Percentiles rank a stretch among this genome's conserved stretches.
phyloP scores from a whole-genome alignment of 2,797 vertebrate genomes.

The Lithobates pipiens region DNA sequence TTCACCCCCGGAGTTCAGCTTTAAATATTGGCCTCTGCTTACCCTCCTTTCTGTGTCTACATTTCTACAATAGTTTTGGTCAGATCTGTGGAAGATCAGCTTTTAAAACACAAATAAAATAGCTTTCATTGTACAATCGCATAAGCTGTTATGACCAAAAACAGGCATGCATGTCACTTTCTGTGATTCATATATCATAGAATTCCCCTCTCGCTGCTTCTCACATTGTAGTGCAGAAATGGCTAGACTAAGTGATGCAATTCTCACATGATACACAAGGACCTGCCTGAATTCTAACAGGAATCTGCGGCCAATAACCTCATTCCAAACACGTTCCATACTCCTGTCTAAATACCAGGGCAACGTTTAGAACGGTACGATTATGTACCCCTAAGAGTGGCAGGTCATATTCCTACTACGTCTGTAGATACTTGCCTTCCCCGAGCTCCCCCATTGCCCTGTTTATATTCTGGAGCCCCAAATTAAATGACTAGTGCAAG shows the following conservation, averaged over 20 bases:
- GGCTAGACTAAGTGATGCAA: not conserved
- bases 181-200: not conserved
- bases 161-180: slow-evolving; percentile 16
- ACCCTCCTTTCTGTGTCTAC: not conserved
- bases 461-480: too few species aligned
- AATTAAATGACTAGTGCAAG: too few species aligned
- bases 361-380: too few species aligned
- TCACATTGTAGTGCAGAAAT: not conserved
- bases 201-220: not conserved
- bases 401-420: too few species aligned
- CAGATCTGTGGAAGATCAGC: not conserved
- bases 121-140: not conserved
- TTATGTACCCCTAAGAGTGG: too few species aligned
- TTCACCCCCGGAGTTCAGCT: too few species aligned
- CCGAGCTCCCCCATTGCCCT: too few species aligned
- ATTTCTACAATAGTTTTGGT: slow-evolving; percentile 1
- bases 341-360: too few species aligned
- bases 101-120: not conserved
- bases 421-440: too few species aligned
- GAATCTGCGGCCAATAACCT: not conserved
- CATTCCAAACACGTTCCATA: too few species aligned
- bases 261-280: not conserved
- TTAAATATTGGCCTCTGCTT: too few species aligned
- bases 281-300: not conserved
- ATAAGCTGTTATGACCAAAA: slow-evolving; percentile 4